Base-by-base conservation (phyloP, 2,113 vertebrate species). In the Rattus rattus region DNA sequence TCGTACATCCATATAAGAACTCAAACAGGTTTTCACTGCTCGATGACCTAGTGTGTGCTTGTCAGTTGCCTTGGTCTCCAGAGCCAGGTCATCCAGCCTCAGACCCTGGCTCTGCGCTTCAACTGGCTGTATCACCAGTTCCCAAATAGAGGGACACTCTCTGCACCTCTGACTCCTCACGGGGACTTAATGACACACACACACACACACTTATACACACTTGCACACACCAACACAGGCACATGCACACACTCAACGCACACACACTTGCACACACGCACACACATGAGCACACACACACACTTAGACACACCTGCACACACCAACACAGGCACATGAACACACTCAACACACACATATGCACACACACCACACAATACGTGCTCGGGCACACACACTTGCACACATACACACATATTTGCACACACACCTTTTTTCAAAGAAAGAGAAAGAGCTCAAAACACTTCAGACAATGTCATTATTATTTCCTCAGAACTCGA, bases 401-500 rank as follows among this genome's bases (percentile, higher is more conserved):
- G 14, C n/a, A 75, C 39, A 75, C 73, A 92, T 61, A 88, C 33
- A 93, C 36, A 89, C 84, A 30, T 24, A 63, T 20, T 22, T 59
- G 22, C 16, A 16, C n/a, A 73, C 19, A 73, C 77, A 91, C 59
- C n/a, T 67, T 11, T 12, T 61, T 96, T 88, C 85, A 94, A 65
- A 88, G 94, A 91, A 89, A 90, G 47, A 97, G 54, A 91, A 84
- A 88, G 75, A 52, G 59, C 77, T 94, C 86, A 96, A 86, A 65
- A 95, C 33, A 94, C 73, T 73, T 92, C 86, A 93, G 43, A 84
- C 76, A 70, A 36, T 88, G 65, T 94, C 80, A 67, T 54, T 88
- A 47, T 90, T 96, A 94, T 94, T 95, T 94, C 88, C 88, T 96
- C 83, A 86, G 94, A 95, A 95, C 95, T 93, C 81, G 94, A 91